A percentile compares a stretch with the other conserved stretches of the same genome.
phyloP scores from a whole-genome alignment of 2,797 vertebrate genomes.

The Trachops cirrhosus region DNA sequence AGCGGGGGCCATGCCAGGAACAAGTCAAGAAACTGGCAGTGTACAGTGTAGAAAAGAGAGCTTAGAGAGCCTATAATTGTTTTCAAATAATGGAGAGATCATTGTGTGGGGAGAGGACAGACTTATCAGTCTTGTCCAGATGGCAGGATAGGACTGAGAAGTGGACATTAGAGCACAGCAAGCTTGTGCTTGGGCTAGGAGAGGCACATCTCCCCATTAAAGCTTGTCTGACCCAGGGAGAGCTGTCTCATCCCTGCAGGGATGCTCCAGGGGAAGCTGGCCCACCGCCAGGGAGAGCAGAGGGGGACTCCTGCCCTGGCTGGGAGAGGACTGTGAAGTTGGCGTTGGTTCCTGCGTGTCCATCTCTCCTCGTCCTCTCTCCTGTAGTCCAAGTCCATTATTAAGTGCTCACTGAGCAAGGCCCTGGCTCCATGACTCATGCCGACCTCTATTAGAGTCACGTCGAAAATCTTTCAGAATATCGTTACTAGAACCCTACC shows the following conservation, averaged over 20 bases:
- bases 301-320: no score
- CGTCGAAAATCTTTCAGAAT: not conserved
- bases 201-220: not conserved
- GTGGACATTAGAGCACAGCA: not conserved
- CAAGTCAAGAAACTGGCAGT: not conserved
- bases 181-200: not conserved
- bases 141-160: not conserved
- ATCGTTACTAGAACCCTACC: not conserved
- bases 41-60: not conserved
- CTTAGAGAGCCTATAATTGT: not conserved
- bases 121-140: conserved; percentile 18
- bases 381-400: not conserved
- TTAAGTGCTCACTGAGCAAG: not conserved
- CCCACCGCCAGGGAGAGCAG: not conserved
- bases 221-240: not conserved
- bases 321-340: not conserved
- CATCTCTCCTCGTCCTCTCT: not conserved
- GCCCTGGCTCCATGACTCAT: not conserved
- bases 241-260: not conserved
- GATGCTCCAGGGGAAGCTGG: not conserved
- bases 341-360: not conserved
- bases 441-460: not conserved
- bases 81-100: not conserved
- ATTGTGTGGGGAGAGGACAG: not conserved
- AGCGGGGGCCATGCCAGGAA: not conserved